These are phyloP conservation scores for Pogonomyrmex barbatus DNA, from an alignment of 1,140 invertebrate genomes.

Conservation along the genomic window DNA sequence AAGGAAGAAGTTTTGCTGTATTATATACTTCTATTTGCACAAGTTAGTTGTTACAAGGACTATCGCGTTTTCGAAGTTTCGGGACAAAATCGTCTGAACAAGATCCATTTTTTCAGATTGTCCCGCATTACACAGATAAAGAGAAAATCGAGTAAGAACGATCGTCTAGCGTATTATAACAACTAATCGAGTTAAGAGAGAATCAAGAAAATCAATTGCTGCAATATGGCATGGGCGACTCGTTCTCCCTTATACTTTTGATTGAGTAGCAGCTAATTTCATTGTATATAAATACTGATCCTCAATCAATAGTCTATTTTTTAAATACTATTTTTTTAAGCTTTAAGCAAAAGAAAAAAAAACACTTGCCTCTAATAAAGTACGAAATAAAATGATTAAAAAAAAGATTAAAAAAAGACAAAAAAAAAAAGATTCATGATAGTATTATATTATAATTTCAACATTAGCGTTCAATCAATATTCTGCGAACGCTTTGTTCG, in stretches of 20 bases:
- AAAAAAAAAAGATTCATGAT: neutral
- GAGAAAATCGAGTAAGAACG: neutral
- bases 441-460: neutral
- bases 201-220: conserved; percentile 63
- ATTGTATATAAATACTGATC: conserved; percentile 66
- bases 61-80: neutral
- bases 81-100: neutral
- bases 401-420: neutral
- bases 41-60: neutral
- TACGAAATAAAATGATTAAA: conserved; percentile 3
- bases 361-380: neutral
- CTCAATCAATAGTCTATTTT: conserved; percentile 2
- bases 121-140: neutral
- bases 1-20: neutral
- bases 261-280: conserved; percentile 71
- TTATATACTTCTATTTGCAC: neutral
- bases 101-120: neutral
- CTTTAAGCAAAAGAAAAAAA: neutral
- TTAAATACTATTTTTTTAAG: neutral
- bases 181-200: neutral
- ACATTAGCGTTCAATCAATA: neutral
- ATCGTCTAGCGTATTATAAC: neutral
- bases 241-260: conserved; percentile 73
- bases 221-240: conserved; percentile 71
- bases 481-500: neutral